Evolutionary conservation across 2,888 invertebrate species (phyloP).

Genomic region (Polymixis flavicincta): DNA sequence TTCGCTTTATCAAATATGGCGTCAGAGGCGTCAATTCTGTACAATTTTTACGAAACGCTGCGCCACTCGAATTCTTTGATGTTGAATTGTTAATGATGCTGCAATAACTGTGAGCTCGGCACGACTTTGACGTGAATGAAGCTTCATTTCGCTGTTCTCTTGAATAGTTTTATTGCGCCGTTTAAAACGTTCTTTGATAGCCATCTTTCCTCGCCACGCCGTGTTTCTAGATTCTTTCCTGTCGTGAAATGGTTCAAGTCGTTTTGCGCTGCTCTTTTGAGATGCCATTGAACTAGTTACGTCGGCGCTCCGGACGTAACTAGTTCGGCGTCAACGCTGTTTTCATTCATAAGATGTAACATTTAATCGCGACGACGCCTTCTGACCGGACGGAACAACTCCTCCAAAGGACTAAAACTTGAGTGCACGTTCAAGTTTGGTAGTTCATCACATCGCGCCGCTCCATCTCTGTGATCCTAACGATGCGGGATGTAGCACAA

Average conservation of each 20-base stretch:
- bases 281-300: constrained; percentile 51
- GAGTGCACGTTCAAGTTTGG: constrained; percentile 37
- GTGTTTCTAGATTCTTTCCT: constrained; percentile 49
- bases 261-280: constrained; percentile 50
- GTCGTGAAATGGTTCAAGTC: constrained; percentile 43
- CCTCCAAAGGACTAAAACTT: constrained; percentile 37
- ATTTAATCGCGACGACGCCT: constrained; percentile 41
- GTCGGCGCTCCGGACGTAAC: constrained; percentile 8
- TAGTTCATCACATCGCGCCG: constrained; percentile 32
- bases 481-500: constrained; percentile 31
- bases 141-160: constrained; percentile 50
- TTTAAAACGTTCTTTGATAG: constrained; percentile 53
- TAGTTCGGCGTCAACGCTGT: constrained; percentile 23
- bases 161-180: constrained; percentile 57
- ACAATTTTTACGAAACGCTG: constrained; percentile 46
- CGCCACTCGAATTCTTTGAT: constrained; percentile 50
- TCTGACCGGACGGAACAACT: constrained; percentile 34
- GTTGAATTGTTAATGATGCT: constrained; percentile 59
- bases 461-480: constrained; percentile 16
- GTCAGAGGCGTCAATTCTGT: constrained; percentile 40
- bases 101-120: constrained; percentile 47
- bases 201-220: constrained; percentile 60
- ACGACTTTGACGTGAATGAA: constrained; percentile 48
- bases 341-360: constrained; percentile 35
- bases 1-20: constrained; percentile 58